Base-by-base conservation (phyloP, 2,888 invertebrate genomes). In the Liopterus haemorrhoidalis region DNA sequence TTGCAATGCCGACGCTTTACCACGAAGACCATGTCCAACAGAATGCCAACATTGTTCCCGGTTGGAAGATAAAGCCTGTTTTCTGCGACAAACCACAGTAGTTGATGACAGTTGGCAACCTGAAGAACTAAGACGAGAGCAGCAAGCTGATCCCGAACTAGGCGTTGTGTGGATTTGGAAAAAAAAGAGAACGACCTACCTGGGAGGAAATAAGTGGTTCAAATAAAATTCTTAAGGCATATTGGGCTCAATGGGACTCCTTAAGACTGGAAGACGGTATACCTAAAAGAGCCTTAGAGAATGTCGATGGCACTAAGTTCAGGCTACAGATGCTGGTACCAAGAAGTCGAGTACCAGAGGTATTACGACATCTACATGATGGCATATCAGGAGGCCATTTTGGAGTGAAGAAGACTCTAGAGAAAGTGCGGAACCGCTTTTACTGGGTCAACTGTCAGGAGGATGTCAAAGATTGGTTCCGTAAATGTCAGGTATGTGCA, bases 61-160 rank as follows among this genome's bases (percentile, higher is more conserved):
- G 20, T 4, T 9, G 22, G 15, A 38, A 41, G 43, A 20, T 9
- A 25, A n/a, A n/a, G n/a, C n/a, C n/a, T n/a, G n/a, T n/a, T n/a
- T n/a, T n/a, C n/a, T n/a, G n/a, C 66, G 11, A 69, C 66, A 11
- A 58, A 56, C 20, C 68, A 64, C 15, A 70, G 61, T 25, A 3
- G 25, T 25, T n/a, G 11, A 25, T 11, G 27, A 39, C 2, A 18
- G 3, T 9, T 39, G 37, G 15, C 25, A 24, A 15, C 39, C 16
- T 5, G 14, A 22, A 2, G 27, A 28, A 5, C 3, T 39, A 2
- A 3, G 27, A 8, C 2, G 21, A 15, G 25, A 39, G 3, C 39
- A 39, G 27, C 27, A 39, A 16, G 21, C 16, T 18, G 24, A 39
- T n/a, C 18, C 27, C 4, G 28, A 14, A 25, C 20, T 38, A 11